Base-by-base conservation (phyloP, 2,113 vertebrate species). In the Petromus typicus region DNA sequence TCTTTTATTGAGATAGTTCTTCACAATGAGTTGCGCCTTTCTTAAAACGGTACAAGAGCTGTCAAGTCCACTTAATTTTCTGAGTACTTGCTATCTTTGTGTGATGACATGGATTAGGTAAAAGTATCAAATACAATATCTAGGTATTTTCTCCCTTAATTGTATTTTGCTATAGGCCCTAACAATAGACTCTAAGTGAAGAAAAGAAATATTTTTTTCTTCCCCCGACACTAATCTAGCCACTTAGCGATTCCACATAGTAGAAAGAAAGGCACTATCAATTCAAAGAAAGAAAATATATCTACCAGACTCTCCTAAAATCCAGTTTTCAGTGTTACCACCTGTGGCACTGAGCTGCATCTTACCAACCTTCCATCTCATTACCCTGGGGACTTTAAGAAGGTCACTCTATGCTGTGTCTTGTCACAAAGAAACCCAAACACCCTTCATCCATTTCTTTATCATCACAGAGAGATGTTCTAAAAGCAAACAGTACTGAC, bases 331-430 rank as follows among this genome's bases (percentile, higher is more conserved):
- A 17, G 20, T 63, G 81, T 27, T 6, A 16, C 37, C 18, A 11
- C n/a, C n/a, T n/a, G 6, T 34, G 73, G 40, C 32, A 1, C 2
- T 0, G 5, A 27, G 34, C 48, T 25, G 37, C 66, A 27, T 48
- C 14, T 16, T 18, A 32, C 32, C 43, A 48, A 23, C 45, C 37
- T 2, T 30, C 57, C 69, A 22, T 64, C n/a, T 18, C 32, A 8
- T 10, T 17, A 30, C 75, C 48, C 86, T 9, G 0, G 1, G 57
- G 20, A 66, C 34, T 4, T 4, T 2, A 18, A 16, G 32, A 32
- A 11, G 20, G 7, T 34, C 56, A 9, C 7, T 63, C 71, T 8
- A 22, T 13, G 10, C 3, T 0, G 0, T 2, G 7, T 30, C 57
- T n/a, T 37, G 37, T 8, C 57, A 51, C 7, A 34, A 5, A 40